Percentiles rank a stretch among this genome's conserved stretches.
phyloP scores from a whole-genome alignment of 1,140 invertebrate species.

The Platyura marginata region DNA sequence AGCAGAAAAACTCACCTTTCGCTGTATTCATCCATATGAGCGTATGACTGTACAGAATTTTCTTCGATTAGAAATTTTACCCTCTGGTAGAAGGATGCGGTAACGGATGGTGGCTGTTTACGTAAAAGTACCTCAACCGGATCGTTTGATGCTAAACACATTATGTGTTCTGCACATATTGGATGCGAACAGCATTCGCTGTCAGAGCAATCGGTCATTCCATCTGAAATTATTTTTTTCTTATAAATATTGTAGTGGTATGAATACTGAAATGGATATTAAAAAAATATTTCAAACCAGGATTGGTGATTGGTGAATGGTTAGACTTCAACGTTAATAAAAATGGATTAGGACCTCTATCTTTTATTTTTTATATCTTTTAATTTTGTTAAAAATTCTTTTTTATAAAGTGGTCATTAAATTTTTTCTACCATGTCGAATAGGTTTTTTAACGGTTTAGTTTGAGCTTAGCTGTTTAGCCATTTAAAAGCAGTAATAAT shows the following conservation, averaged over 20 bases:
- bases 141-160: slow-evolving; percentile 88
- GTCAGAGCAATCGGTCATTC: slow-evolving; percentile 93
- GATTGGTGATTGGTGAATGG: too few relatives aligned
- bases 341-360: too few relatives aligned
- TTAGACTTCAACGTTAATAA: too few relatives aligned
- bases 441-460: too few relatives aligned
- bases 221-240: slow-evolving; percentile 57
- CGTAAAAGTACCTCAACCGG: slow-evolving; percentile 85
- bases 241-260: too few relatives aligned
- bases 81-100: slow-evolving; percentile 92
- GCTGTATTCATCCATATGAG: slow-evolving; percentile 90
- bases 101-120: slow-evolving; percentile 89
- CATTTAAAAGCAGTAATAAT: too few relatives aligned
- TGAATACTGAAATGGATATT: slow-evolving; percentile 2
- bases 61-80: slow-evolving; percentile 98
- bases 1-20: slow-evolving; percentile 67
- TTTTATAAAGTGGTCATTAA: too few relatives aligned
- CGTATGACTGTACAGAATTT: slow-evolving; percentile 95
- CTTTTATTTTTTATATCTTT: too few relatives aligned
- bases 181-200: slow-evolving; percentile 80
- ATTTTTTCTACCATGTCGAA: too few relatives aligned
- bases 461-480: too few relatives aligned
- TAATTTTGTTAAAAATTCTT: too few relatives aligned
- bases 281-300: too few relatives aligned
- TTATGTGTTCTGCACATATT: slow-evolving; percentile 71